phyloP scores from a whole-genome alignment of 1,140 invertebrate genomes.

The Chironomus tepperi region DNA sequence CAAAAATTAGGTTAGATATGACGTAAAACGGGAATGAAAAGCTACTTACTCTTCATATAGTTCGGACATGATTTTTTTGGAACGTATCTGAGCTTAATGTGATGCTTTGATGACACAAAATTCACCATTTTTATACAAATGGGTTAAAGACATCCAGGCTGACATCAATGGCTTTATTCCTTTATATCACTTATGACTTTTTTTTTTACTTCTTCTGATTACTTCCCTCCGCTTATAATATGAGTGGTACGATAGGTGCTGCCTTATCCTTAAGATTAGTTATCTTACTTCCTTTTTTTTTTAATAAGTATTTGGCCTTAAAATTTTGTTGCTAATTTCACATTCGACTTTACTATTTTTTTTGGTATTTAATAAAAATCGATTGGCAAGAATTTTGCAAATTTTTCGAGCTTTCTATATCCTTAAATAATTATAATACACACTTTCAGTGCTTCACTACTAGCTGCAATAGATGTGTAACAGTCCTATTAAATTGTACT shows the following conservation, averaged over 20 bases:
- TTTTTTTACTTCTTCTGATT: background rate
- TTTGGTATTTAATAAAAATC: background rate
- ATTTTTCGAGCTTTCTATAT: no score
- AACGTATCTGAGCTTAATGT: conserved; percentile 55
- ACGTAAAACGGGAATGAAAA: conserved; percentile 10
- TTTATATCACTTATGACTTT: background rate
- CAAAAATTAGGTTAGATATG: conserved; percentile 23
- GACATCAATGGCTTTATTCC: background rate
- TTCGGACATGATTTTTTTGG: conserved; percentile 63
- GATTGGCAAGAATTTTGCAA: background rate
- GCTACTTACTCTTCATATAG: conserved; percentile 61
- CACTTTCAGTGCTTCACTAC: conserved; percentile 12
- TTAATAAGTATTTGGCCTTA: no score
- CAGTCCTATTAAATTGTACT: conserved; percentile 16
- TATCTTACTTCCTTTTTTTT: no score
- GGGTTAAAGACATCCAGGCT: conserved; percentile 50
- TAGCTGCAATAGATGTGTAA: conserved; percentile 11
- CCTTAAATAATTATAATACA: background rate
- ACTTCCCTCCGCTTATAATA: no score
- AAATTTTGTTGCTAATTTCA: no score
- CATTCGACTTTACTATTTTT: no score
- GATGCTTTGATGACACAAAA: conserved; percentile 52
- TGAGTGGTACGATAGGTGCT: no score
- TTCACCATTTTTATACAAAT: conserved; percentile 54
- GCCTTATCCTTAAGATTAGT: no score